These are phyloP conservation scores for Clitarchus hookeri DNA, from an alignment of 2,888 invertebrate species.

Conservation along the genomic window DNA sequence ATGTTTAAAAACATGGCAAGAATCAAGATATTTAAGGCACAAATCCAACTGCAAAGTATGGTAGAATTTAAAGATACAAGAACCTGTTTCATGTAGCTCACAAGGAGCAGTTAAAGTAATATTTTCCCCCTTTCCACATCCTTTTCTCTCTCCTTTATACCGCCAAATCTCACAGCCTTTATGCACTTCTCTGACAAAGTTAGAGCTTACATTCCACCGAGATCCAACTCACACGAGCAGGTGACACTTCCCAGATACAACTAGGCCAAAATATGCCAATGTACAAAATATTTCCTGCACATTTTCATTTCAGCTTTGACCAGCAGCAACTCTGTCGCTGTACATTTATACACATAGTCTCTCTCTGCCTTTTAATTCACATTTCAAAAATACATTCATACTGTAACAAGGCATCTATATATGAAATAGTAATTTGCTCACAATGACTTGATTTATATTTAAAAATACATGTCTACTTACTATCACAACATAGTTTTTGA, in stretches of 20 bases:
- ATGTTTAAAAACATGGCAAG: conserved; percentile 37
- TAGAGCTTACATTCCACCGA: neutral
- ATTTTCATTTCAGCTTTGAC: conserved; percentile 32
- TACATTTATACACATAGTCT: conserved; percentile 33
- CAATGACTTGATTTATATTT: conserved; percentile 41
- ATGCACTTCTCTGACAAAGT: conserved; percentile 1
- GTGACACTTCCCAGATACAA: conserved; percentile 27
- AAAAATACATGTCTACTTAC: conserved; percentile 38
- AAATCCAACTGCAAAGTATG: conserved; percentile 41
- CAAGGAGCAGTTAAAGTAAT: conserved; percentile 22
- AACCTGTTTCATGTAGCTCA: conserved; percentile 19
- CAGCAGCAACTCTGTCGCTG: neutral
- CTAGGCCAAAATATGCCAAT: conserved; percentile 27
- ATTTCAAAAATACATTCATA: conserved; percentile 42
- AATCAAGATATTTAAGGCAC: conserved; percentile 44
- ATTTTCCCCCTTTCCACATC: neutral
- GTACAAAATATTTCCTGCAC: conserved; percentile 27
- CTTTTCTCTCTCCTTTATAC: neutral
- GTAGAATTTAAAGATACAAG: neutral
- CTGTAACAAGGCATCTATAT: conserved; percentile 44
- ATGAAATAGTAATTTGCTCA: conserved; percentile 41
- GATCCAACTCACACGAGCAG: conserved; percentile 19
- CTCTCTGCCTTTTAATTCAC: conserved; percentile 39
- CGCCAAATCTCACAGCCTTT: conserved; percentile 32
- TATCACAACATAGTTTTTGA: conserved; percentile 44